Evolutionary conservation across 2,113 vertebrate genomes (phyloP), one percentile per base, ranked within the genome.

Genomic region (Lota lota): DNA sequence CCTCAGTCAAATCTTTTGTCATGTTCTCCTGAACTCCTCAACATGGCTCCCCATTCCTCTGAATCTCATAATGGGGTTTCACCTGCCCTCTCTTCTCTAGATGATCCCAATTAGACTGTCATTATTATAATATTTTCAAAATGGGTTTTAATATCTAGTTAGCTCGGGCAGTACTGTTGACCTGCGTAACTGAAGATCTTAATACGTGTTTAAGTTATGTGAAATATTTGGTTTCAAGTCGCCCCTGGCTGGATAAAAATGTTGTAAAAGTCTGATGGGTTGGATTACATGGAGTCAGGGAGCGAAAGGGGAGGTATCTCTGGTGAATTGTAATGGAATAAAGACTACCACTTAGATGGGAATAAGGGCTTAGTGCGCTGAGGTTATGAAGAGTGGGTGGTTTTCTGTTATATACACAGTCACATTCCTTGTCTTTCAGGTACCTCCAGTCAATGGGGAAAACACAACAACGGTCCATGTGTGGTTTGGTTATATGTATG

Each of bases 191-290:
- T 66, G 68, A 79, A 80, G 66, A 78, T 72, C 80, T 77, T 67
- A 70, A 66, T 58, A 33, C 63, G 68, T 78, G 73, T 78, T 85
- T 72, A 70, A 84, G 76, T 72, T 75, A 75, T 83, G 75, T 76
- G 80, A 72, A 78, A 81, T 84, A 83, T 78, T 73, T 76, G 68
- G 83, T 86, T 84, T 87, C 85, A 82, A 74, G 76, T 85, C 74
- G 70, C 75, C n/a, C 63, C 22, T 66, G 40, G 69, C 70, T 83
- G 79, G 86, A 81, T 85, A 78, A 80, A 63, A 40, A 19, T 70
- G 78, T 77, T 85, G 79, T 87, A 84, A 87, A 88, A 69, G 77
- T 82, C 70, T 78, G 75, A 88, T 86, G 78, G 87, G 21, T 87
- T 84, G 70, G 77, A 76, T 88, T 83, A 80, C 83, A 80, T 47